Percentiles rank a stretch among this genome's conserved stretches.
phyloP scores from a whole-genome alignment of 35 echinoderm and acorn worm genomes.

The Chiridota heheva region DNA sequence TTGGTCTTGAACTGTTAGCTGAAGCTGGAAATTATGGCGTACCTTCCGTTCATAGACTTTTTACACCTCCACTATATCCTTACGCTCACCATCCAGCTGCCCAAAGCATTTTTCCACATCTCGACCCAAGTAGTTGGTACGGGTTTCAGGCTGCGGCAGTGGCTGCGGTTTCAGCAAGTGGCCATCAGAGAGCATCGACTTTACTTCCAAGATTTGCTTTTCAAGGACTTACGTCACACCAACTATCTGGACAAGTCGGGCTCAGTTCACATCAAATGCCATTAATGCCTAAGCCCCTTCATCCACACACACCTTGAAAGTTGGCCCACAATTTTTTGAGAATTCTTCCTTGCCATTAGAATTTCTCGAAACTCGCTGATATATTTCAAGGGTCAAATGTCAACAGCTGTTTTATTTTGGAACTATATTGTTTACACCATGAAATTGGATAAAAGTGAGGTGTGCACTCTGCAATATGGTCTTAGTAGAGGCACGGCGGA shows the following conservation, averaged over 20 bases:
- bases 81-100: constrained; percentile 67
- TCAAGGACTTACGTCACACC: constrained; percentile 27
- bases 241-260: constrained; percentile 30
- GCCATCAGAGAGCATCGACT: constrained; percentile 24
- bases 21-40: constrained; percentile 88
- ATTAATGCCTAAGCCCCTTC: constrained; percentile 36
- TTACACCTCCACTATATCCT: constrained; percentile 83
- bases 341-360: too few relatives aligned
- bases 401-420: too few relatives aligned
- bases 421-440: too few relatives aligned
- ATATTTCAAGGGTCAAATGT: too few relatives aligned
- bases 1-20: constrained; percentile 89
- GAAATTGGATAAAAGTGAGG: too few relatives aligned
- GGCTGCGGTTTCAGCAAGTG: constrained; percentile 25
- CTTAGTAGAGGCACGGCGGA: too few relatives aligned
- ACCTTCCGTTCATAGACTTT: constrained; percentile 84
- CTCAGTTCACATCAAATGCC: constrained; percentile 26
- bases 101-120: constrained; percentile 7
- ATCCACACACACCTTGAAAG: constrained; percentile 55
- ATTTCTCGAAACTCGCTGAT: too few relatives aligned
- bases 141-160: constrained; percentile 42
- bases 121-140: constrained; percentile 39
- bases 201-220: constrained; percentile 24
- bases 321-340: too few relatives aligned
- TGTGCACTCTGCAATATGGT: too few relatives aligned